Evolutionary conservation across 1,140 invertebrate species (phyloP).

Genomic region (Drosophila micromelanica): DNA sequence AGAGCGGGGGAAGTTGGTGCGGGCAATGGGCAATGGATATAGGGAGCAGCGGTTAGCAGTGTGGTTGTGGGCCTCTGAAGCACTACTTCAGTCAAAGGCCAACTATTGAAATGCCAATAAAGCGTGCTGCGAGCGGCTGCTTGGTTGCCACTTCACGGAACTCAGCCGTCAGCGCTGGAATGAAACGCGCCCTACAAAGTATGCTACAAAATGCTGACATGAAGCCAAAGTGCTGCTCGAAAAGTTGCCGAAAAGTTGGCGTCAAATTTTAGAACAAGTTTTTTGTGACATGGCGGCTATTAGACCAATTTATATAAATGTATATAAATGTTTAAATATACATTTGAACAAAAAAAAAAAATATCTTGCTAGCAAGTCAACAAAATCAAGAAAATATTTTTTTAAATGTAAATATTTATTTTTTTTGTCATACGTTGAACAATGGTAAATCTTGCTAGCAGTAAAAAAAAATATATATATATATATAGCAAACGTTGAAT

Average conservation of each 20-base stretch:
- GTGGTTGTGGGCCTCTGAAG: background rate
- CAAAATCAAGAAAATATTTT: no score
- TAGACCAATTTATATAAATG: no score
- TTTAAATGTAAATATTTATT: no score
- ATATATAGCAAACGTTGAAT: no score
- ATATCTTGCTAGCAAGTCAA: no score
- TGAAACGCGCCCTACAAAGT: conserved; percentile 61
- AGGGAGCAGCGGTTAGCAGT: background rate
- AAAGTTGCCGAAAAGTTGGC: background rate
- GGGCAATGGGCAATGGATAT: background rate
- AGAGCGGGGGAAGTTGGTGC: background rate
- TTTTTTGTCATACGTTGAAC: no score
- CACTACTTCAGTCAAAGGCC: conserved; percentile 56
- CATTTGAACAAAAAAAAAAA: no score
- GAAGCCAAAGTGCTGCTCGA: conserved; percentile 1
- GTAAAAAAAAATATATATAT: no score
- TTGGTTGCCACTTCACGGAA: conserved; percentile 32
- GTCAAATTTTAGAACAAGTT: no score
- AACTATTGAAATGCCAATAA: conserved; percentile 81
- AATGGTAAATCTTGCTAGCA: no score
- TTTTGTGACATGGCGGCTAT: no score
- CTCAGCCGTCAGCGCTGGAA: conserved; percentile 28
- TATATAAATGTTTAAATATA: no score
- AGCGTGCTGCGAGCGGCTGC: conserved; percentile 47
- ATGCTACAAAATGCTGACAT: conserved; percentile 48